Percentiles rank a stretch among this genome's conserved stretches.
phyloP scores from a whole-genome alignment of 2,888 invertebrate species.

The Ecliptopera silaceata region DNA sequence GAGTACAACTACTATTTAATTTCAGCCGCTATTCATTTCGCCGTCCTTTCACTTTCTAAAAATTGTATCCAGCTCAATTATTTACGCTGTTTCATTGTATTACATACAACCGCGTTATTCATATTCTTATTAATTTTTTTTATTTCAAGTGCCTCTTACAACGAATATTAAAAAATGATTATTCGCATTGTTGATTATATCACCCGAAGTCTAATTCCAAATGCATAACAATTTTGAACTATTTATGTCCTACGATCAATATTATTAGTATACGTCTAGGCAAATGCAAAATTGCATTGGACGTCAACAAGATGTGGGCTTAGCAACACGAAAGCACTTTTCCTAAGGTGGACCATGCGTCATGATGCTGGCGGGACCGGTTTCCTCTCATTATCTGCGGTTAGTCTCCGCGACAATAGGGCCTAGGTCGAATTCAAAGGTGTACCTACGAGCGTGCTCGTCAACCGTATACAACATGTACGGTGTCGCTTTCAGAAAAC shows the following conservation, averaged over 20 bases:
- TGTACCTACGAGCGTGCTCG: conserved; percentile 50
- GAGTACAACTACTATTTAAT: conserved; percentile 13
- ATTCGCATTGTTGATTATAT: background rate
- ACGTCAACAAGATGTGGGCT: conserved; percentile 30
- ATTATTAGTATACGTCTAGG: background rate
- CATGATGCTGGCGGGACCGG: conserved; percentile 63
- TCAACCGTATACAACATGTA: conserved; percentile 48
- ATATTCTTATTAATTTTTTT: background rate
- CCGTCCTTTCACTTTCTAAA: conserved; percentile 45
- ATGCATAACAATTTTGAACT: too few species aligned
- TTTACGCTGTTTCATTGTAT: conserved; percentile 26
- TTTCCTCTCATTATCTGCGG: conserved; percentile 64
- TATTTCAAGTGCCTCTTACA: background rate
- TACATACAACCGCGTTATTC: conserved; percentile 8
- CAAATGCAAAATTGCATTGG: conserved; percentile 13
- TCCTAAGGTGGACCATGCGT: conserved; percentile 63
- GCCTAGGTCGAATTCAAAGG: conserved; percentile 65
- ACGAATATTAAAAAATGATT: too few species aligned
- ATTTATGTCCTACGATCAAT: too few species aligned
- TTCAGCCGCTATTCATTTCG: conserved; percentile 26
- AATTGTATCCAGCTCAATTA: conserved; percentile 24
- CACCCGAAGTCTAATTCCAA: background rate
- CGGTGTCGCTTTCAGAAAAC: conserved; percentile 70
- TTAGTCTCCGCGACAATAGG: conserved; percentile 59
- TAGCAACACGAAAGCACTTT: conserved; percentile 53